Evolutionary conservation across 2,888 invertebrate species (phyloP), one percentile per base, ranked within the genome.

Genomic region (Cosmia trapezina): DNA sequence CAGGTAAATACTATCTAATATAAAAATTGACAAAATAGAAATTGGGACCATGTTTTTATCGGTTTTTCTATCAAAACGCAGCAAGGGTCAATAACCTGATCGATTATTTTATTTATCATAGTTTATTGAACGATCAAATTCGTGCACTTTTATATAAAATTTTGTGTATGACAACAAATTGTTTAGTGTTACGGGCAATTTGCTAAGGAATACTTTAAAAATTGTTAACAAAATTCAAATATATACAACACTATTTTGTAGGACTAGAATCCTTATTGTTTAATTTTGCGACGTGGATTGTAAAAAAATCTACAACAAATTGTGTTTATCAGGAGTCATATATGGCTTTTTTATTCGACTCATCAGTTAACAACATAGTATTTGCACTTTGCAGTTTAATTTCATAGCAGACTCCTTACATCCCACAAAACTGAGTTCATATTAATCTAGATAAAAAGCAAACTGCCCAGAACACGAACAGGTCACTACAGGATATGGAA

Each of bases 1-100:
- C 81, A 83, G 61, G 84, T 80, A 83, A 82, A 84, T 76, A 87
- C 86, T 80, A 84, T 73, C 73, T 81, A 68, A 70, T 69, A 77
- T 77, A 62, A 76, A 76, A 78, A 84, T 81, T 71, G 73, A 86
- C 71, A 68, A 64, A 71, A 71, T 73, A 63, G 22, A 81, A 86
- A 79, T 75, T 49, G 72, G 64, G 56, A 61, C 66, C 56, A 45
- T 70, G n/a, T 63, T 69, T 70, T 59, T n/a, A 61, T 62, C 53
- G 67, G 70, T 53, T 70, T 61, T 51, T 41, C 28, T 67, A 83
- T 68, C 51, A 79, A 66, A 81, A 80, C 57, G 51, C 41, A 49
- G 43, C 56, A 69, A 80, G 22, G 49, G 73, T 81, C 78, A 69
- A 19, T 57, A 47, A 63, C 74, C 66, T 56, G 43, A 71, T 49